phyloP scores from a whole-genome alignment of 2,888 invertebrate genomes.

The Orthonevra nobilis region DNA sequence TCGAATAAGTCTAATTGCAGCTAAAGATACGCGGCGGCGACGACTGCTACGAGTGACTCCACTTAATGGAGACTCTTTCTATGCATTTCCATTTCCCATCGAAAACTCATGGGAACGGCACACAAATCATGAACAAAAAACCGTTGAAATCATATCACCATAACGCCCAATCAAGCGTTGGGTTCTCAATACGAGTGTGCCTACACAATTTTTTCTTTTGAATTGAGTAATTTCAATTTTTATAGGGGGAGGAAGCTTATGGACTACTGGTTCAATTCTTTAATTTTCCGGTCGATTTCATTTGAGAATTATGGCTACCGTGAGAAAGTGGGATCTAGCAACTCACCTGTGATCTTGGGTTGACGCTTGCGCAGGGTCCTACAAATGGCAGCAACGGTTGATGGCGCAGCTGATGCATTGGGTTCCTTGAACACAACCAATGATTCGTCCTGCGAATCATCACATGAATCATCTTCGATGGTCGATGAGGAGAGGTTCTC shows the following conservation, averaged over 20 bases:
- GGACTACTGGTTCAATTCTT: slow-evolving; percentile 25
- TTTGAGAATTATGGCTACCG: neutral
- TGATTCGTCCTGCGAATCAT: slow-evolving; percentile 78
- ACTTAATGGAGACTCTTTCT: slow-evolving; percentile 27
- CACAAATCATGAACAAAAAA: slow-evolving; percentile 61
- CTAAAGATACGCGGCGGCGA: neutral
- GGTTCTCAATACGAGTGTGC: slow-evolving; percentile 24
- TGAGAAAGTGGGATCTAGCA: slow-evolving; percentile 33
- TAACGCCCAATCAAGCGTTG: slow-evolving; percentile 64
- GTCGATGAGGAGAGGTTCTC: slow-evolving; percentile 73
- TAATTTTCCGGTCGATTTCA: slow-evolving; percentile 63
- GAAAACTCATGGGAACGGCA: slow-evolving; percentile 43
- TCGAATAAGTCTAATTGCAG: slow-evolving; percentile 34
- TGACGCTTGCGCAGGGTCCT: slow-evolving; percentile 76
- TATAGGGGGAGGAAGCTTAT: slow-evolving; percentile 8
- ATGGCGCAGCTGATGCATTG: slow-evolving; percentile 58
- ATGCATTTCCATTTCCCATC: slow-evolving; percentile 31
- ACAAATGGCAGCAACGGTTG: slow-evolving; percentile 69
- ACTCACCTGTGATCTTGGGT: slow-evolving; percentile 80
- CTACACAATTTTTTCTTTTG: too few species aligned
- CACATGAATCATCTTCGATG: slow-evolving; percentile 75
- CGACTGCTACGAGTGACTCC: slow-evolving; percentile 39
- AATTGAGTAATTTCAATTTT: slow-evolving; percentile 54
- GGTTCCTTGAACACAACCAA: slow-evolving; percentile 74
- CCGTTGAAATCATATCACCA: slow-evolving; percentile 73